Evolutionary conservation across 1,140 invertebrate species (phyloP).

Genomic region (Aporrectodea caliginosa): DNA sequence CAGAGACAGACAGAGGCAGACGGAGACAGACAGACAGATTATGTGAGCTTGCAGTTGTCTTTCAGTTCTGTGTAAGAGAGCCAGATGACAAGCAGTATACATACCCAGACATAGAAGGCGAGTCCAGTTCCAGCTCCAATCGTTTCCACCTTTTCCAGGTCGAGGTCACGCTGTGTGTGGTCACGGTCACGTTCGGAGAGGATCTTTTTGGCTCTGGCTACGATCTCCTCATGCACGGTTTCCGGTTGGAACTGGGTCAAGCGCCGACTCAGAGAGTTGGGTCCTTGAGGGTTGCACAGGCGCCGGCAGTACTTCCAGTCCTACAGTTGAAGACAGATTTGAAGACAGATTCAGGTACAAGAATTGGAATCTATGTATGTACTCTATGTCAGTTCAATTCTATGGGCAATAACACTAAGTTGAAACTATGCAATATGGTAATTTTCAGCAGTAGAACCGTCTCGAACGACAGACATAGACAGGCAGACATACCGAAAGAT

Average conservation of each 20-base stretch:
- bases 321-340: neutral
- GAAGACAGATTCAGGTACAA: neutral
- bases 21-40: no score
- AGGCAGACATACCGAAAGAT: neutral
- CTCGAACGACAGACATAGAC: no score
- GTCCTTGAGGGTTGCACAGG: conserved; percentile 17
- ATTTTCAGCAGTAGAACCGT: neutral
- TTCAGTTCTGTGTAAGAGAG: no score
- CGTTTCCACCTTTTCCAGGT: conserved; percentile 15
- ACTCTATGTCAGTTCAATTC: neutral
- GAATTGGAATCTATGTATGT: neutral
- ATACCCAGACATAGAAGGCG: conserved; percentile 32
- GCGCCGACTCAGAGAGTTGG: conserved; percentile 19
- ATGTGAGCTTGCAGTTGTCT: no score
- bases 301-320: conserved; percentile 17
- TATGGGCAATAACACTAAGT: neutral
- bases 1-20: no score
- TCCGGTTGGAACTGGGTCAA: conserved; percentile 21
- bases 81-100: no score
- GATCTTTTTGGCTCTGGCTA: conserved; percentile 28
- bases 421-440: neutral
- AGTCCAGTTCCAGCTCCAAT: conserved; percentile 9
- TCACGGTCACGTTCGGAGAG: neutral
- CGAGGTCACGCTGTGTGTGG: neutral
- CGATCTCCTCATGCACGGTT: conserved; percentile 29